phyloP scores from a whole-genome alignment of 2,888 invertebrate species.

The Zele albiditarsus region DNA sequence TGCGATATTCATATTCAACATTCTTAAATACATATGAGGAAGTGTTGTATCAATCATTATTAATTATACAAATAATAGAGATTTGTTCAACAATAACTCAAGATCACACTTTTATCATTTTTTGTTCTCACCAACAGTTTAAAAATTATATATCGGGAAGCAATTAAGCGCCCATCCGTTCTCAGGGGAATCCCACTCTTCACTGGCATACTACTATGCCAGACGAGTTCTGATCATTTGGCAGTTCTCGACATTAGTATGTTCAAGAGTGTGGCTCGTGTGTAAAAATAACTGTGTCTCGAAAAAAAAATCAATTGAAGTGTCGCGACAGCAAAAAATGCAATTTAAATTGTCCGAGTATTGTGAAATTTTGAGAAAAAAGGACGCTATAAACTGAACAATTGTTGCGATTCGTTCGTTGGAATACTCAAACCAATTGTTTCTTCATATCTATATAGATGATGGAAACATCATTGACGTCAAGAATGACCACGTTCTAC shows the following conservation, averaged over 20 bases:
- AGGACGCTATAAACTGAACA: background rate
- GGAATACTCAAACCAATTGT: background rate
- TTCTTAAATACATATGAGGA: background rate
- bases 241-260: constrained; percentile 31
- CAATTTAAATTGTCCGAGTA: background rate
- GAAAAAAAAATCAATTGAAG: constrained; percentile 9
- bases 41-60: background rate
- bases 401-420: no score
- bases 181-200: constrained; percentile 24
- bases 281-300: constrained; percentile 26
- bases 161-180: constrained; percentile 16
- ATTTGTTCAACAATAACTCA: background rate
- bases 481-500: constrained; percentile 63
- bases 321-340: constrained; percentile 1
- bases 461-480: constrained; percentile 55
- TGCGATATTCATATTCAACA: background rate
- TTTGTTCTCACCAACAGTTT: constrained; percentile 8
- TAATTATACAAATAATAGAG: background rate
- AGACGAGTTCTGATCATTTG: constrained; percentile 27
- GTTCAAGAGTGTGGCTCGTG: background rate
- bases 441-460: background rate
- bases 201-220: constrained; percentile 28
- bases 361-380: background rate
- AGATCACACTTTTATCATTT: background rate
- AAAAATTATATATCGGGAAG: background rate